Evolutionary conservation across 2,113 vertebrate genomes (phyloP).

Genomic region (Dipodomys spectabilis): DNA sequence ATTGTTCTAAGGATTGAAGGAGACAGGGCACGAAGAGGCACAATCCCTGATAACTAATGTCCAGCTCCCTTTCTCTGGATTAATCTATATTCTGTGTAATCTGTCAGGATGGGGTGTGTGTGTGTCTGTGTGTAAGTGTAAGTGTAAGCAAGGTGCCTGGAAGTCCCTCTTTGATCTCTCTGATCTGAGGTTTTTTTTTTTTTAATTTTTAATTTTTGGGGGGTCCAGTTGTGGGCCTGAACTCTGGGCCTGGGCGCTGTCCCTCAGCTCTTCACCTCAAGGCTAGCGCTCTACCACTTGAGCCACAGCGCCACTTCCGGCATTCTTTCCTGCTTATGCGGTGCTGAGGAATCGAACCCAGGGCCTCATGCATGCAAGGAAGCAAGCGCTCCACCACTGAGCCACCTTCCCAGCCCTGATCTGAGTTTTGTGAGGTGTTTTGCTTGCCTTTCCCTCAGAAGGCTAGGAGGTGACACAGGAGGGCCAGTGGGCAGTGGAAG

Average conservation of each 20-base stretch:
- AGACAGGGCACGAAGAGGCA: neutral
- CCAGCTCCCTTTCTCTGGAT: neutral
- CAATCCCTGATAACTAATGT: too few species aligned
- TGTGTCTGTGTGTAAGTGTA: neutral
- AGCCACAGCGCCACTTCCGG: too few species aligned
- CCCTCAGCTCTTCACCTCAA: too few species aligned
- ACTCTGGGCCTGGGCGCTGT: too few species aligned
- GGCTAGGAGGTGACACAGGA: neutral
- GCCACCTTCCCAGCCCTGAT: neutral
- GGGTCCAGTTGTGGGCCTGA: too few species aligned
- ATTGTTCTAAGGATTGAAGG: neutral
- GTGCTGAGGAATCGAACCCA: too few species aligned
- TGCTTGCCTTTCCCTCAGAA: neutral
- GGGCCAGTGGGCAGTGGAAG: neutral
- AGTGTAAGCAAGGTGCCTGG: too few species aligned
- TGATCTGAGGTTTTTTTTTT: neutral
- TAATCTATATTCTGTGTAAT: neutral
- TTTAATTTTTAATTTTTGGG: too few species aligned
- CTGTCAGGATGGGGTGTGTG: neutral
- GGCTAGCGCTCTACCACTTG: too few species aligned
- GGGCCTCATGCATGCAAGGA: too few species aligned
- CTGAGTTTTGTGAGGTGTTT: neutral
- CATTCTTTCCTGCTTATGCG: too few species aligned
- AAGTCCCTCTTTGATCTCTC: conserved; percentile 9
- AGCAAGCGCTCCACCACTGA: too few species aligned